Conservation (phyloP, 2,797 vertebrate genomes). For the Sebastes vulpes region DNA sequence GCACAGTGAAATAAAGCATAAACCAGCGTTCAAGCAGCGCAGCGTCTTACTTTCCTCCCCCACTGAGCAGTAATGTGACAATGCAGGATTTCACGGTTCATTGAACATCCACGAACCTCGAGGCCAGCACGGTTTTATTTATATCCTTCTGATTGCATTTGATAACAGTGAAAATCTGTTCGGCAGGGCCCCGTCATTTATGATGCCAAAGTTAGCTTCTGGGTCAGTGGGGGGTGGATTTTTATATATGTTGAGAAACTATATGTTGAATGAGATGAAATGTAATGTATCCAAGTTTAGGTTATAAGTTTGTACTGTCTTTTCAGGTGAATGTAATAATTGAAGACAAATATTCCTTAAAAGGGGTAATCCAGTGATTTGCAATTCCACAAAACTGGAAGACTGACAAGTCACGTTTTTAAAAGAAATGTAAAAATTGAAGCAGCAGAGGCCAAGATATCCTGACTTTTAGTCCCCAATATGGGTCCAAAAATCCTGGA, state of each 20-base stretch:
- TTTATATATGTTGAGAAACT: background rate
- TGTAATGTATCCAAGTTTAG: background rate
- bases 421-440: background rate
- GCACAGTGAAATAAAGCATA: conserved; percentile 37
- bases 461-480: background rate
- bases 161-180: conserved; percentile 38
- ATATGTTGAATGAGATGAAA: background rate
- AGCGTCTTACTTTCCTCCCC: conserved; percentile 55
- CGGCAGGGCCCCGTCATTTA: background rate
- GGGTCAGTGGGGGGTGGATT: conserved; percentile 7
- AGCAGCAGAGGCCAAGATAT: background rate
- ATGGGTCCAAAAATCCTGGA: background rate
- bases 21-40: conserved; percentile 30
- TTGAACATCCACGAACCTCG: conserved; percentile 61
- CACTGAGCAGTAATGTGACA: conserved; percentile 71
- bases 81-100: conserved; percentile 72
- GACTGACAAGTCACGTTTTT: background rate
- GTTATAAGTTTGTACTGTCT: background rate
- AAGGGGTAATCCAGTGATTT: background rate
- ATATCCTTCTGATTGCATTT: conserved; percentile 62
- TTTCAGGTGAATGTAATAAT: background rate
- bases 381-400: background rate
- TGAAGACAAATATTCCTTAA: background rate
- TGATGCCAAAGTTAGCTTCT: background rate
- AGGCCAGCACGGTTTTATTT: conserved; percentile 75